Percentiles rank a stretch among this genome's conserved stretches.
Evolutionary conservation across 2,888 invertebrate genomes (phyloP).

Genomic region (Chironomus riparius): DNA sequence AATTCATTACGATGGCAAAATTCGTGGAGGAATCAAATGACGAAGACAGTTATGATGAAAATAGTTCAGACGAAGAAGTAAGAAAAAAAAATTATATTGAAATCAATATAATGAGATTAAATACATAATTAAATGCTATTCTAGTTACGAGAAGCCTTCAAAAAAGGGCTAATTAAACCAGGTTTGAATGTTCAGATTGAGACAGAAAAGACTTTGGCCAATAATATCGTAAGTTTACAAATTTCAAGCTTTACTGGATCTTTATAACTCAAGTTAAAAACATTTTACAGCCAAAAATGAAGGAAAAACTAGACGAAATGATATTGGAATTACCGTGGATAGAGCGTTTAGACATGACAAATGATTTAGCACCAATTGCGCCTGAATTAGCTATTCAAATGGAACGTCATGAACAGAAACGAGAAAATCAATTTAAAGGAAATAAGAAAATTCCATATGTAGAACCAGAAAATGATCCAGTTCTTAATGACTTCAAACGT

Average conservation of each 20-base stretch:
- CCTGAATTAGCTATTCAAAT: conserved; percentile 73
- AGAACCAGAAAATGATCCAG: conserved; percentile 61
- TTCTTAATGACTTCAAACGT: conserved; percentile 83
- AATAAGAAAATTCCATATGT: conserved; percentile 58
- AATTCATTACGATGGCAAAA: conserved; percentile 12
- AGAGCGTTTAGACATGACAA: conserved; percentile 73
- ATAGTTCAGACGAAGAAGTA: conserved; percentile 40
- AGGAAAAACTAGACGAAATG: conserved; percentile 62
- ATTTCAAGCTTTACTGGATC: conserved; percentile 28
- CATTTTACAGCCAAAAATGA: conserved; percentile 47
- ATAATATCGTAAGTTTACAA: conserved; percentile 58
- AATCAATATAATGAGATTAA: too few relatives aligned
- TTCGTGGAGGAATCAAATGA: conserved; percentile 14
- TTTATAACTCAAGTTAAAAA: conserved; percentile 32
- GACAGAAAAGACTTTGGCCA: conserved; percentile 50
- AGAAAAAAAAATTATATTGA: conserved; percentile 19
- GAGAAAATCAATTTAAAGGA: conserved; percentile 55
- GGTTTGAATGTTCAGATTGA: conserved; percentile 67
- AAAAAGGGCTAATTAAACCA: conserved; percentile 73
- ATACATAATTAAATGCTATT: conserved; percentile 30
- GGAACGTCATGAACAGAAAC: conserved; percentile 62
- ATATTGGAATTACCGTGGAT: conserved; percentile 71
- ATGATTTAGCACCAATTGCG: conserved; percentile 68
- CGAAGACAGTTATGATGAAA: conserved; percentile 34
- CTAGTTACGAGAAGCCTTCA: conserved; percentile 84